A percentile compares a stretch with the other conserved stretches of the same genome.
These are phyloP conservation scores for Leptinotarsa haldemani DNA, from an alignment of 2,888 invertebrate species.

Conservation along the genomic window DNA sequence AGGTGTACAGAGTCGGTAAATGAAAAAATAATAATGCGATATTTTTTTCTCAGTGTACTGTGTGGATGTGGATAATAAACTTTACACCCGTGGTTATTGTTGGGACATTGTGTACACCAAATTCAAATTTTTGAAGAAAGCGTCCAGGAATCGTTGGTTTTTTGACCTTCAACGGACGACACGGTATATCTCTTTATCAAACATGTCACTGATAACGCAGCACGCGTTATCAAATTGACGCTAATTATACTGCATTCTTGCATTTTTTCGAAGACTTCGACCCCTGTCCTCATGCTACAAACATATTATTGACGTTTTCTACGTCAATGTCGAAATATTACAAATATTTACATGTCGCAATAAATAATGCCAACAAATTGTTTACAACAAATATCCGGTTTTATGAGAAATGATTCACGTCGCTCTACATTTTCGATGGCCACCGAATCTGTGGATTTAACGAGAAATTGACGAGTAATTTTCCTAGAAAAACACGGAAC, in stretches of 20 bases:
- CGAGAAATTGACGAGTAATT: neutral
- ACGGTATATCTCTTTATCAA: neutral
- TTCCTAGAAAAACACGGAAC: neutral
- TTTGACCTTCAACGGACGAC: neutral
- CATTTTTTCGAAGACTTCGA: neutral
- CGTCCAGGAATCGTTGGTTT: neutral
- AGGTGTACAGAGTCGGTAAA: too few species aligned
- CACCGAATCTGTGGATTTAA: neutral
- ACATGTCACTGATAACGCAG: neutral
- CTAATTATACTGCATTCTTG: slow-evolving; percentile 1
- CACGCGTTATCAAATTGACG: neutral
- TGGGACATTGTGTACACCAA: too few species aligned
- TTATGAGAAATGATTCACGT: slow-evolving; percentile 5
- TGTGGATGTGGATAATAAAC: too few species aligned
- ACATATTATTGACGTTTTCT: slow-evolving; percentile 2
- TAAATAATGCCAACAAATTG: slow-evolving; percentile 7
- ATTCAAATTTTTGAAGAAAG: neutral
- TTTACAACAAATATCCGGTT: slow-evolving; percentile 17
- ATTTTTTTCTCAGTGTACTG: too few species aligned
- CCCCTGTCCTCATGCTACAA: neutral
- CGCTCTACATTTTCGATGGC: slow-evolving; percentile 5
- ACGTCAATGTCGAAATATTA: neutral
- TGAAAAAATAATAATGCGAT: too few species aligned
- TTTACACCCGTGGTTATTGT: too few species aligned
- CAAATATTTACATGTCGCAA: slow-evolving; percentile 16